Evolutionary conservation across 2,113 vertebrate species (phyloP).

Genomic region (Marmota monax): DNA sequence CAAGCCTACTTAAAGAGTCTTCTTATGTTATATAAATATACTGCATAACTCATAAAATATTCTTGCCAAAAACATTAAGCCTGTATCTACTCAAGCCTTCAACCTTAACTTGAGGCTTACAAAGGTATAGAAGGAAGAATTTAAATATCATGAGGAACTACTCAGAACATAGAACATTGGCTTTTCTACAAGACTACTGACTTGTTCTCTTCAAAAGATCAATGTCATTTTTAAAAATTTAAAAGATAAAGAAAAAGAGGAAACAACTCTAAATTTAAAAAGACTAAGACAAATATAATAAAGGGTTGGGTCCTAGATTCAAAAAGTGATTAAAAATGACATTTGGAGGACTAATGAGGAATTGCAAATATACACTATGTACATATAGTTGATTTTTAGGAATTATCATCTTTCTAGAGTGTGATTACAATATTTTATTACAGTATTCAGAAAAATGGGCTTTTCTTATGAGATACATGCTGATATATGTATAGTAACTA

Average conservation of each 20-base stretch:
- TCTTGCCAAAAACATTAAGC: constrained; percentile 41
- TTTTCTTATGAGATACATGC: background rate
- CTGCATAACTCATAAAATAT: background rate
- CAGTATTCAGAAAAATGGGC: background rate
- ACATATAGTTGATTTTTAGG: background rate
- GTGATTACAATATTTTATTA: background rate
- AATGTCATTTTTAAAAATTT: background rate
- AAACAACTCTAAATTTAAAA: background rate
- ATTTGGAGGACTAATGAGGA: background rate
- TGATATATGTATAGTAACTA: background rate
- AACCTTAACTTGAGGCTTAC: background rate
- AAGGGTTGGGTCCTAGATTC: background rate
- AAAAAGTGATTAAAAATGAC: background rate
- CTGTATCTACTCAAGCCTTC: constrained; percentile 30
- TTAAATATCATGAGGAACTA: background rate
- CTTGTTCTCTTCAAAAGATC: constrained; percentile 14
- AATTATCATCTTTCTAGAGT: background rate
- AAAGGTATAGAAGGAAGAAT: background rate
- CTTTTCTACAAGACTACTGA: constrained; percentile 8
- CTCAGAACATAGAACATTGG: constrained; percentile 28
- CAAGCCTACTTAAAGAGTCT: background rate
- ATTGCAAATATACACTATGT: background rate
- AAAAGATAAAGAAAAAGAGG: too few species aligned
- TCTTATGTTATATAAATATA: background rate
- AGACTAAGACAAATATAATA: constrained; percentile 39